phyloP scores from a whole-genome alignment of 2,113 vertebrate genomes.

The Sturnira hondurensis region DNA sequence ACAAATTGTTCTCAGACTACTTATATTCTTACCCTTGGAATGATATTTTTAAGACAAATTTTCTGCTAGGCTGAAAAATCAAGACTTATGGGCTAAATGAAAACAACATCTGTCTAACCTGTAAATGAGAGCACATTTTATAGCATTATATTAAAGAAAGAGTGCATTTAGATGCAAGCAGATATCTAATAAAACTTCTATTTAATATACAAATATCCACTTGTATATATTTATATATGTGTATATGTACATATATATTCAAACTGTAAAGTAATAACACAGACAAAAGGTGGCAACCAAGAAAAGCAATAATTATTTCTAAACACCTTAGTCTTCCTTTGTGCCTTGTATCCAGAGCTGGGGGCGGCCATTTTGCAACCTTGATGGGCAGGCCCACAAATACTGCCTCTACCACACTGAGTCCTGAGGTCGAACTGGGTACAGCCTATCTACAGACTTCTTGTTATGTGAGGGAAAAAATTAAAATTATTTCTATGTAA shows the following conservation, averaged over 20 bases:
- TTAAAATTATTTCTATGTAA: not conserved
- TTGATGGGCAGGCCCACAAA: not conserved
- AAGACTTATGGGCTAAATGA: not conserved
- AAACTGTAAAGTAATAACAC: not conserved
- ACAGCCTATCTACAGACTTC: not conserved
- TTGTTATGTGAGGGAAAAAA: not conserved
- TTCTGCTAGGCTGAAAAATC: slow-evolving; percentile 16
- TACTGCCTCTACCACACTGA: not conserved
- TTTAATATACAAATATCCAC: not conserved
- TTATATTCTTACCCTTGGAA: not conserved
- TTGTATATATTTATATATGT: not conserved
- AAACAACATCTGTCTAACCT: not conserved
- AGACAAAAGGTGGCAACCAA: not conserved
- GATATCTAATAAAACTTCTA: not conserved
- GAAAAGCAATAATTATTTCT: not conserved
- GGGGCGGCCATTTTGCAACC: not conserved
- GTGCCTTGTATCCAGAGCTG: not conserved
- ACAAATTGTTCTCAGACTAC: slow-evolving; percentile 19
- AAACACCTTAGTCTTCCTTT: not conserved
- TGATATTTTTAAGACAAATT: slow-evolving; percentile 1
- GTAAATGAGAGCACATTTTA: not conserved
- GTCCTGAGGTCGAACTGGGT: not conserved
- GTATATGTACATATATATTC: not conserved
- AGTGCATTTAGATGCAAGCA: not conserved
- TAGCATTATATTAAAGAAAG: not conserved